phyloP scores from a whole-genome alignment of 2,797 vertebrate species.

The Cichlasoma orientale region DNA sequence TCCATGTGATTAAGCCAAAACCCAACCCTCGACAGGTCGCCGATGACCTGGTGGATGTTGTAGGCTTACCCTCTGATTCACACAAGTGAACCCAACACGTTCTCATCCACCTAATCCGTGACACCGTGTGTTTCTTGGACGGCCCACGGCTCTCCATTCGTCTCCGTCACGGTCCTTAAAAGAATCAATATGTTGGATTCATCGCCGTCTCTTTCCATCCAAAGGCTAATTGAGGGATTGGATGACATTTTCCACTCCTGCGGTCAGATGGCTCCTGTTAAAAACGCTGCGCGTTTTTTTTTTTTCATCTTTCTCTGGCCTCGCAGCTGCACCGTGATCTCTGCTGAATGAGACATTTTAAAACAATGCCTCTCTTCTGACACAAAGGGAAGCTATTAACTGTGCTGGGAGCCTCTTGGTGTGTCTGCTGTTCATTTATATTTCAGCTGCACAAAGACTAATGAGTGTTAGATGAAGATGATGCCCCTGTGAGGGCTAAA shows the following conservation, averaged over 20 bases:
- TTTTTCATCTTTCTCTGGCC: constrained; percentile 22
- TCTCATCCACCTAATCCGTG: neutral
- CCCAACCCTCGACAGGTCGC: neutral
- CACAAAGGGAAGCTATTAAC: neutral
- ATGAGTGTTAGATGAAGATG: constrained; percentile 67
- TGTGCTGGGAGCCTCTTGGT: neutral
- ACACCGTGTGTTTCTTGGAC: neutral
- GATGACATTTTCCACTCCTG: constrained; percentile 51
- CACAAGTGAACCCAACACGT: neutral
- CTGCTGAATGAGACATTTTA: constrained; percentile 17
- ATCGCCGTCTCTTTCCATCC: constrained; percentile 48
- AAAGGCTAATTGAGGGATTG: constrained; percentile 47
- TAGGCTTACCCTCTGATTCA: neutral
- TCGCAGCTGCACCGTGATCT: constrained; percentile 14
- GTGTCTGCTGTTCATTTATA: constrained; percentile 39
- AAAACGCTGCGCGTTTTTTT: constrained; percentile 16
- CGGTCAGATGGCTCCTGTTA: constrained; percentile 19
- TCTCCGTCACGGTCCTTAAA: constrained; percentile 44
- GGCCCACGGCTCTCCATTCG: constrained; percentile 38
- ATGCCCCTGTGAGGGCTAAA: constrained; percentile 66
- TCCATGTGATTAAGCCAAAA: neutral
- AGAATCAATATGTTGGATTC: constrained; percentile 56
- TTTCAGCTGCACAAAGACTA: constrained; percentile 61
- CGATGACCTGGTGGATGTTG: neutral
- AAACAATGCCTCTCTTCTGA: constrained; percentile 1